Evolutionary conservation across 1,140 invertebrate species (phyloP), one percentile per base, ranked within the genome.

Genomic region (Zaprionus gabonicus): DNA sequence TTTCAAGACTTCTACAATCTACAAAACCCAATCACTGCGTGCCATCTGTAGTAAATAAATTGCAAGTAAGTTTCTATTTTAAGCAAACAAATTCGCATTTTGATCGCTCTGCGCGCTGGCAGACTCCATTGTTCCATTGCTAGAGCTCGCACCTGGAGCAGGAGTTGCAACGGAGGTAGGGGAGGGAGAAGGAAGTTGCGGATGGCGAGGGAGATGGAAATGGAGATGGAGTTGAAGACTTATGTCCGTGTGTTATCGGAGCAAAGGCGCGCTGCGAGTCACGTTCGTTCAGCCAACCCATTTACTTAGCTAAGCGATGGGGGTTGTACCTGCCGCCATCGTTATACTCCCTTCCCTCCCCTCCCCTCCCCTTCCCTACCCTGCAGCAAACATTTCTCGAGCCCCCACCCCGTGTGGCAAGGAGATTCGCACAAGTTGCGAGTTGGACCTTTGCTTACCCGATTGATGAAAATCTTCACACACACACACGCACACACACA

Each of bases 261-360:
- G 46, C 55, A 51, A 56, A 66, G 76, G 65, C 73, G 25, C 65
- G 25, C 65, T 69, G 59, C 31, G 51, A 90, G 85, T 90, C 85
- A 90, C 85, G 85, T 90, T 85, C 85, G 65, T 41, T 38, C 64
- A 70, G 73, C 82, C 85, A 90, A 90, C 85, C 85, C 85, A 90
- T 90, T 90, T 90, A 91, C 81, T 90, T 90, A 85, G 86, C 82
- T 91, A 91, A 90, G 82, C 86, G 82, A 90, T 75, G 82, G 66
- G 85, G 85, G 85, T 84, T 80, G 85, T 80, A 88, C 81, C 85
- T 90, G 85, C 85, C 76, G 66, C 76, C 71, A 80, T 73, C 49
- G 56, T 58, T 46, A 64, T 59, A 34, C 49, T 56, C 67, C 74
- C 71, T 53, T 44, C 68, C 46, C 28, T 6, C 28, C 41, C 13